phyloP scores from a whole-genome alignment of 2,797 vertebrate genomes.

The Setipinna tenuifilis region DNA sequence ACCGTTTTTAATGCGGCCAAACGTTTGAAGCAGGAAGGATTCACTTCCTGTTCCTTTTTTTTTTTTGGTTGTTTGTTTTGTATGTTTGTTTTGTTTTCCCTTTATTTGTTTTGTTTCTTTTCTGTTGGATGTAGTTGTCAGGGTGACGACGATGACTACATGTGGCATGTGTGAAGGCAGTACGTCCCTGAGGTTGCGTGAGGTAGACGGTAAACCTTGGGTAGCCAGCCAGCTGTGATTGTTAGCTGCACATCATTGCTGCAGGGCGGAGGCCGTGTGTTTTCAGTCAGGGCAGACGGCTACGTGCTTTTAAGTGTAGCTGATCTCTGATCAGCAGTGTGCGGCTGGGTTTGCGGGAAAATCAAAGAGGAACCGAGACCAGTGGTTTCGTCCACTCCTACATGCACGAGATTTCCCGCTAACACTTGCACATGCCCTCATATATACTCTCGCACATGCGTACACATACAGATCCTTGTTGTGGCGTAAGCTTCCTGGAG shows the following conservation, averaged over 20 bases:
- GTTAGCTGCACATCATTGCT: not conserved
- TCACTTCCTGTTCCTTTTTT: not conserved
- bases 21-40: not conserved
- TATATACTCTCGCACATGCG: no score
- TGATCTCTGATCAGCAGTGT: not conserved
- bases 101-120: slow-evolving; percentile 7
- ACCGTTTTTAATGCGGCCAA: not conserved
- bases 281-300: not conserved
- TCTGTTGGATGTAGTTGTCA: not conserved
- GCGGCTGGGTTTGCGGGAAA: not conserved
- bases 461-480: not conserved
- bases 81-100: not conserved
- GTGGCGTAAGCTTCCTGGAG: not conserved
- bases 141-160: no score
- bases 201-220: not conserved
- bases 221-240: not conserved
- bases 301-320: not conserved
- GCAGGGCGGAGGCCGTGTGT: not conserved
- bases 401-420: not conserved
- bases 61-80: not conserved
- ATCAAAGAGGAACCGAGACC: not conserved
- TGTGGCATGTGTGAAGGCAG: no score
- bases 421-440: no score
- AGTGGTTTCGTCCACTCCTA: not conserved
- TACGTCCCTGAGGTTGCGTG: not conserved